These are phyloP conservation scores for Apamea monoglypha DNA, from an alignment of 2,888 invertebrate species.

Conservation along the genomic window DNA sequence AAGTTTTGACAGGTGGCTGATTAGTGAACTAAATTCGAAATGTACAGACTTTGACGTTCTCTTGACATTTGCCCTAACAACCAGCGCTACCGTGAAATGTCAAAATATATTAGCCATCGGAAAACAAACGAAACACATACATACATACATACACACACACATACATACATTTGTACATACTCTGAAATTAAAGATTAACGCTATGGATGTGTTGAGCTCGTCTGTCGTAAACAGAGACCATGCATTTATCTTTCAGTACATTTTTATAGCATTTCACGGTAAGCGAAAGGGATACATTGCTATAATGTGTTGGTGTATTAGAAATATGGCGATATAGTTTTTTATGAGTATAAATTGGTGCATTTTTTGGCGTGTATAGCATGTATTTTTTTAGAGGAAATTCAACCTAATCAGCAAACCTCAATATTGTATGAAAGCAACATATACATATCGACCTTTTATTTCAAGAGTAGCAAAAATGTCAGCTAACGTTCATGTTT, in stretches of 20 bases:
- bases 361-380: background rate
- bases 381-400: background rate
- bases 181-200: conserved; percentile 47
- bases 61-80: conserved; percentile 6
- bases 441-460: background rate
- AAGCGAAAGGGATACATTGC: conserved; percentile 6
- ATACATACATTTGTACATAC: too few species aligned
- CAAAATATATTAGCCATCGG: conserved; percentile 16
- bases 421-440: too few species aligned
- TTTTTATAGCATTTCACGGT: conserved; percentile 53
- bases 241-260: conserved; percentile 46
- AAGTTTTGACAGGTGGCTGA: background rate
- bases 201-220: conserved; percentile 43
- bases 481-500: background rate
- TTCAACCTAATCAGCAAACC: background rate
- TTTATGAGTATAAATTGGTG: background rate
- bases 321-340: background rate
- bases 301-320: background rate
- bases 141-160: too few species aligned
- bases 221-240: too few species aligned
- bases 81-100: background rate
- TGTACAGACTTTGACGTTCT: conserved; percentile 1
- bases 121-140: too few species aligned
- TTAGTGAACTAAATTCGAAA: background rate
- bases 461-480: background rate